Evolutionary conservation across 2,888 invertebrate species (phyloP).

Genomic region (Drosophila hawaiiensis): DNA sequence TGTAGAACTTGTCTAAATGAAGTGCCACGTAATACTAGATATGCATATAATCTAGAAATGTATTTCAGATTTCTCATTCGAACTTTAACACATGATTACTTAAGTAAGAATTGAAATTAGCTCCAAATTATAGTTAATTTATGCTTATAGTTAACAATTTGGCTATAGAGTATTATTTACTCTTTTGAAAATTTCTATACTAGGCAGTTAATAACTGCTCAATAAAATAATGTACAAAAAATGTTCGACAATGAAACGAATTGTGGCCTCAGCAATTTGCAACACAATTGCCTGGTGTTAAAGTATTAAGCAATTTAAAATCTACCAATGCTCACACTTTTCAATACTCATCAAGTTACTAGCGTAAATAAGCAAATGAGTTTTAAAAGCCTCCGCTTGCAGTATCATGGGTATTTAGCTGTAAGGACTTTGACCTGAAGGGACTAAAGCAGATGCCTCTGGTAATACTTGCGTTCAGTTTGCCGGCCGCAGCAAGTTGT

Average conservation of each 20-base stretch:
- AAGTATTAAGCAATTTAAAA: conserved; percentile 41
- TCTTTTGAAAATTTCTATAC: neutral
- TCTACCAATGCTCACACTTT: conserved; percentile 3
- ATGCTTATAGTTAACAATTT: too few species aligned
- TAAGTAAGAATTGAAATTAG: neutral
- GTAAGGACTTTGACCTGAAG: neutral
- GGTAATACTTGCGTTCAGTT: conserved; percentile 22
- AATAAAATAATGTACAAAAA: neutral
- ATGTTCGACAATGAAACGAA: conserved; percentile 3
- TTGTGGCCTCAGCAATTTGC: conserved; percentile 41
- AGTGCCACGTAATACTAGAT: neutral
- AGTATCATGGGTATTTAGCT: neutral
- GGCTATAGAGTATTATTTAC: neutral
- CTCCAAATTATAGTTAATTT: neutral
- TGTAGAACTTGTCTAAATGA: neutral
- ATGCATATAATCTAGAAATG: neutral
- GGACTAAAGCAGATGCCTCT: neutral
- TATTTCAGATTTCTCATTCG: neutral
- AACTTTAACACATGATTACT: neutral
- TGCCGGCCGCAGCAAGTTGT: conserved; percentile 64
- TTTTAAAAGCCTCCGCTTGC: conserved; percentile 47
- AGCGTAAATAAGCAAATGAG: conserved; percentile 56
- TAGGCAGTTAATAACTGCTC: neutral
- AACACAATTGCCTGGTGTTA: conserved; percentile 40
- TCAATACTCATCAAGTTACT: conserved; percentile 30